Base-by-base conservation (phyloP, 1,140 invertebrate genomes). In the Drusus annulatus region DNA sequence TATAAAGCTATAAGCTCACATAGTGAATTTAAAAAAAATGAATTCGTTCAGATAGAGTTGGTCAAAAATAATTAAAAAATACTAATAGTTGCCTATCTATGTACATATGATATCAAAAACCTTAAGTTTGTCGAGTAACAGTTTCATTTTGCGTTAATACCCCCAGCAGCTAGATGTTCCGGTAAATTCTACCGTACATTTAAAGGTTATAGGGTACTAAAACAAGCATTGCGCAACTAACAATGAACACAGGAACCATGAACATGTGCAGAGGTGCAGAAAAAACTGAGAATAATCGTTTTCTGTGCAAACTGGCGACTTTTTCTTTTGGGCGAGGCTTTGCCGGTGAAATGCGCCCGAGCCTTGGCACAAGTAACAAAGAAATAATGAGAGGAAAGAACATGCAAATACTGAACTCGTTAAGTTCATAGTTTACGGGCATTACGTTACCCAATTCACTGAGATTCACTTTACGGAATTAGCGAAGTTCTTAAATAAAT, bases 241-340 rank as follows among this genome's bases (percentile, higher is more conserved):
- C 50, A 79, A 71, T 71, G 50, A 71, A 79, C 62, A 69, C 63
- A 50, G 50, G 25, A 51, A 31, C 65, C 45, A 79, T 79, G 71
- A 79, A 77, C 50, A 77, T 77, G 50, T 31, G 73, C 28, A 68
- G 45, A 76, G 71, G 56, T 63, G 62, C 23, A 76, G 62, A 56
- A 77, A 77, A 77, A 76, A 63, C 45, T 15, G 54, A 77, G 75
- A 77, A 65, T 50, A 51, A 65, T 65, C 25, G 23, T 28, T 52
- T 52, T 60, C 60, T 51, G 58, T 77, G 58, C 19, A 77, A 74
- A 56, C 60, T 25, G 58, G 21, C 19, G 65, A 77, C 19, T 77
- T 52, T 65, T 77, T 63, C 31, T 74, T 21, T 77, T 65, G 21
- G 74, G 45, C 74, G 16, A 76, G 19, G 36, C 51, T 75, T 54